Conservation (phyloP, 2,888 invertebrate genomes). For the Agrenia bidenticulata region DNA sequence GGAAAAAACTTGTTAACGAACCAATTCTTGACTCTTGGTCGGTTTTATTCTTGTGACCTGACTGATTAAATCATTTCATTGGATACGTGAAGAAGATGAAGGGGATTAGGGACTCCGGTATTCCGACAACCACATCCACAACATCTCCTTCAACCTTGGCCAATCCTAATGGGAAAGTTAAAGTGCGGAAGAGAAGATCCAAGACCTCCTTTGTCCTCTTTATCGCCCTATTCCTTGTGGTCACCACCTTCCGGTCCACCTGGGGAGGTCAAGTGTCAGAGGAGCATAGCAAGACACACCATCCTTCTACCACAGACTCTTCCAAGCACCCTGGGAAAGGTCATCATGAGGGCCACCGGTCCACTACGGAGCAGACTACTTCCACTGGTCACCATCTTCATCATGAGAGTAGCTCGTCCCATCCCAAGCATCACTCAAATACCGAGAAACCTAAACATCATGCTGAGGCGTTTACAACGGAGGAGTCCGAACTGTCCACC, state of each 20-base stretch:
- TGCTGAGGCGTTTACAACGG: too few species aligned
- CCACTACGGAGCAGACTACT: too few species aligned
- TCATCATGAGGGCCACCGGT: not conserved
- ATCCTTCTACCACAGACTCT: not conserved
- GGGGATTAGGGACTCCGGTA: not conserved
- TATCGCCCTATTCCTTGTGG: slow-evolving; percentile 36
- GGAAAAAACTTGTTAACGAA: too few species aligned
- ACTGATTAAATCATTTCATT: not conserved
- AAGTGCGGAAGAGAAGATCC: slow-evolving; percentile 42
- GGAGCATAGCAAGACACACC: not conserved
- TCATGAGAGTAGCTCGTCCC: not conserved
- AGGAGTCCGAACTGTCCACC: too few species aligned
- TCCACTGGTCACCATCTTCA: too few species aligned
- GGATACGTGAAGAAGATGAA: too few species aligned
- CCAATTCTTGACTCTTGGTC: too few species aligned
- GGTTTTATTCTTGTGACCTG: too few species aligned
- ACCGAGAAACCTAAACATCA: too few species aligned
- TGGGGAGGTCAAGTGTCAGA: slow-evolving; percentile 16
- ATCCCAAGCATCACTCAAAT: not conserved
- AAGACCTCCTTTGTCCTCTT: slow-evolving; percentile 42
- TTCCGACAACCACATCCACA: slow-evolving; percentile 9
- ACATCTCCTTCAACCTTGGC: not conserved
- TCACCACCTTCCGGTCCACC: slow-evolving; percentile 37
- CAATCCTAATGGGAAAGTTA: slow-evolving; percentile 15
- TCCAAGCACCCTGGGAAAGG: not conserved